These are phyloP conservation scores for Liasis olivaceus DNA, from an alignment of 2,797 vertebrate genomes.

Conservation along the genomic window DNA sequence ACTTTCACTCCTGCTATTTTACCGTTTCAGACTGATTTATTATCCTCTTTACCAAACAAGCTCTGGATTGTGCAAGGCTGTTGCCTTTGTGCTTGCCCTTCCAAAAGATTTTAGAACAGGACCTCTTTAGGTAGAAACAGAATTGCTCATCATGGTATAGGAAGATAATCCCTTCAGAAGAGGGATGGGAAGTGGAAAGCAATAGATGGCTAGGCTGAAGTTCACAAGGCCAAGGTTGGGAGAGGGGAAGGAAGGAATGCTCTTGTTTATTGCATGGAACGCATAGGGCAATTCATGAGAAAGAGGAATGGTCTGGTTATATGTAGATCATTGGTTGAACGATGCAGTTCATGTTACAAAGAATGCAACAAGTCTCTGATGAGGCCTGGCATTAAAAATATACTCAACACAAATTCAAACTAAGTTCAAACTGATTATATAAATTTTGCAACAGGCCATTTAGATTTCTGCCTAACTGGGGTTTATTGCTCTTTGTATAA, in stretches of 20 bases:
- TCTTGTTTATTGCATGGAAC: background rate
- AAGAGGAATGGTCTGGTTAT: background rate
- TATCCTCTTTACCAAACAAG: too few relatives aligned
- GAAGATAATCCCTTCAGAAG: background rate
- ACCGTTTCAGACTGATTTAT: too few relatives aligned
- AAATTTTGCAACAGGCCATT: background rate
- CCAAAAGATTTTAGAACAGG: too few relatives aligned
- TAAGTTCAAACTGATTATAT: background rate
- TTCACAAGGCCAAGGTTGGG: background rate
- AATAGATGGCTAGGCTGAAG: too few relatives aligned
- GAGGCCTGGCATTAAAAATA: background rate
- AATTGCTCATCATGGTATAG: background rate
- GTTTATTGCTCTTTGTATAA: constrained; percentile 53
- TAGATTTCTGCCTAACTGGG: constrained; percentile 45
- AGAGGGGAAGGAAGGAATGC: background rate
- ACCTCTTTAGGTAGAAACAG: background rate
- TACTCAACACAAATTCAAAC: background rate
- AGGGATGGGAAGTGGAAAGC: background rate
- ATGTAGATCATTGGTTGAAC: background rate
- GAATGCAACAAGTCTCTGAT: background rate
- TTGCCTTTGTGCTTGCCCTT: too few relatives aligned
- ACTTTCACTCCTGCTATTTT: too few relatives aligned
- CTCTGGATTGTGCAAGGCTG: too few relatives aligned
- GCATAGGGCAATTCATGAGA: background rate
- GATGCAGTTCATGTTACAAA: background rate